Evolutionary conservation across 2,888 invertebrate genomes (phyloP).

Genomic region (Polia nebulosa): DNA sequence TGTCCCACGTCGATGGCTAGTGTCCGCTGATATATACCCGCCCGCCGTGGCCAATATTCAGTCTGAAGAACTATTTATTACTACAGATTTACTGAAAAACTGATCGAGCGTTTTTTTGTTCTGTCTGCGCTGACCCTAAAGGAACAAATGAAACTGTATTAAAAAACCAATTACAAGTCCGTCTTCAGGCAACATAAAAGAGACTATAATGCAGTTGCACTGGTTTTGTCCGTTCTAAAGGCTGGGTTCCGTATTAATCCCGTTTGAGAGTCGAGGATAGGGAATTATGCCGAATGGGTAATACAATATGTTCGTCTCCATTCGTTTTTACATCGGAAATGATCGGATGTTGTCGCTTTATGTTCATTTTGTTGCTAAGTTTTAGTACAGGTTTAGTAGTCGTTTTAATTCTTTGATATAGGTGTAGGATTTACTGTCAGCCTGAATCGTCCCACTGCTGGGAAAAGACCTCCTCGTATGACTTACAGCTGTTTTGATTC

Average conservation of each 20-base stretch:
- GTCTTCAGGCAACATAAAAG: conserved; percentile 7
- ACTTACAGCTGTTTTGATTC: too few relatives aligned
- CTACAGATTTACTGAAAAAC: background rate
- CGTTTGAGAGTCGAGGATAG: conserved; percentile 19
- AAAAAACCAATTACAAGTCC: conserved; percentile 33
- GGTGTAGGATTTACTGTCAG: background rate
- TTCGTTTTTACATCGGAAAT: conserved; percentile 19
- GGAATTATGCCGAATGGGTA: conserved; percentile 40
- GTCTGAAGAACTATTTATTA: background rate
- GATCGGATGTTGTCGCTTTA: conserved; percentile 13
- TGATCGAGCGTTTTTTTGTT: background rate
- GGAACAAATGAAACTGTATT: conserved; percentile 27
- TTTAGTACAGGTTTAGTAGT: background rate
- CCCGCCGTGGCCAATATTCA: background rate
- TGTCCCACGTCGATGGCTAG: too few relatives aligned
- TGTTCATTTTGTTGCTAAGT: background rate
- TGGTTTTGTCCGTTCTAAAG: conserved; percentile 20
- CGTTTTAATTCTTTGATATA: background rate
- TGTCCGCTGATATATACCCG: background rate
- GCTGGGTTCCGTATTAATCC: conserved; percentile 34
- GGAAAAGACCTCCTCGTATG: too few relatives aligned
- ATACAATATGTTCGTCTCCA: conserved; percentile 32
- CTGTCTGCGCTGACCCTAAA: background rate
- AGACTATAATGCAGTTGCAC: conserved; percentile 9
- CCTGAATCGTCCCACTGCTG: too few relatives aligned